These are phyloP conservation scores for Staurois parvus DNA, from an alignment of 2,797 vertebrate genomes.

Conservation along the genomic window DNA sequence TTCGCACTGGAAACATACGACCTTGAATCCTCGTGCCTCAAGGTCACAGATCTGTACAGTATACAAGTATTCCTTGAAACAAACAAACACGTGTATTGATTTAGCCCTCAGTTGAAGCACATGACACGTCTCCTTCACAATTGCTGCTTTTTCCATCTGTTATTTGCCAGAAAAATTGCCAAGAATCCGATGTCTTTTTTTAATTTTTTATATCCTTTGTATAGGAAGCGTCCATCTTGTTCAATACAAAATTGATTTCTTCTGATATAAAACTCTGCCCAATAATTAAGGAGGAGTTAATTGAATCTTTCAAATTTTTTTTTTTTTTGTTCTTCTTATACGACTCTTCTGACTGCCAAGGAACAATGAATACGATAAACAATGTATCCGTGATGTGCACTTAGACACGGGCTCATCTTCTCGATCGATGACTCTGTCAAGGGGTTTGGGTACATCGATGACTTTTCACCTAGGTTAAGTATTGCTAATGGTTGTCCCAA, in stretches of 20 bases:
- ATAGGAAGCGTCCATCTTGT: neutral
- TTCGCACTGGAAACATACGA: neutral
- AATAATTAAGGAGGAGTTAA: neutral
- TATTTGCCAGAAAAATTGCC: neutral
- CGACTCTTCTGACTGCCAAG: neutral
- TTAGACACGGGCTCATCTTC: neutral
- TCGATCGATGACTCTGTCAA: neutral
- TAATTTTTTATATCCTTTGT: neutral
- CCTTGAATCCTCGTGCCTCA: constrained; percentile 31
- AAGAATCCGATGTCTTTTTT: neutral
- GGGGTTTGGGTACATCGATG: neutral
- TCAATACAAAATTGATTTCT: neutral
- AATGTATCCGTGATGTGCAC: neutral
- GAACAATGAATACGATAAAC: neutral
- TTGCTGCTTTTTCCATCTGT: neutral
- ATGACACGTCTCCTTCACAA: constrained; percentile 25
- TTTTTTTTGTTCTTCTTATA: neutral
- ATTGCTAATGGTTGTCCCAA: too few relatives aligned
- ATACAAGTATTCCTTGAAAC: constrained; percentile 20
- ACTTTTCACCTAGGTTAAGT: neutral
- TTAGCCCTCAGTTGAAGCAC: constrained; percentile 12
- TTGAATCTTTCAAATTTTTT: neutral
- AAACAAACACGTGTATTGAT: constrained; percentile 39
- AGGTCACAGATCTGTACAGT: constrained; percentile 14
- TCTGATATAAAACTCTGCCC: neutral